These are phyloP conservation scores for Eristalinus aeneus DNA, from an alignment of 2,888 invertebrate species.

Conservation along the genomic window DNA sequence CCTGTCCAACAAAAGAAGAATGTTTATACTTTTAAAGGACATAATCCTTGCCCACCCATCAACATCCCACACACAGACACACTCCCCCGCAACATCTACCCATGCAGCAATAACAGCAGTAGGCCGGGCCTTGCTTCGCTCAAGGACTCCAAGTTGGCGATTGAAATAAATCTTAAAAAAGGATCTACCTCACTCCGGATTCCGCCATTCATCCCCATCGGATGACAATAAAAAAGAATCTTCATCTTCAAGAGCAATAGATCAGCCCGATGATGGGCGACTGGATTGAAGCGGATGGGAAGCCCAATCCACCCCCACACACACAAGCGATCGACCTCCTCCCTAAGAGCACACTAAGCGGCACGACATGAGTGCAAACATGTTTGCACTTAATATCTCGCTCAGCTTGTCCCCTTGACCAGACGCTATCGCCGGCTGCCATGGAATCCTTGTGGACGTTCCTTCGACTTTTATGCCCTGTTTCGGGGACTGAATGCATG, in stretches of 20 bases:
- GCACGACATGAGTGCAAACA: conserved; percentile 62
- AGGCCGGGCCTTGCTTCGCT: background rate
- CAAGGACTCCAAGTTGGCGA: conserved; percentile 3
- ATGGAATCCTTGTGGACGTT: conserved; percentile 6
- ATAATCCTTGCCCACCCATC: conserved; percentile 45
- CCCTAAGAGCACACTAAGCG: conserved; percentile 34
- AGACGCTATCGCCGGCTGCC: background rate
- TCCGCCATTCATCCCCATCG: conserved; percentile 38
- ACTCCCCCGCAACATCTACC: background rate
- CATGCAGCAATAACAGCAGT: background rate
- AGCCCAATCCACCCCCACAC: background rate
- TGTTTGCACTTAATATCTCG: conserved; percentile 59
- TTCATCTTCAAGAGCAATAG: conserved; percentile 54
- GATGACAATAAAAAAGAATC: conserved; percentile 12
- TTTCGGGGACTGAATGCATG: conserved; percentile 40
- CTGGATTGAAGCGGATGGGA: background rate
- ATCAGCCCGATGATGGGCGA: conserved; percentile 38
- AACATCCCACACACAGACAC: background rate
- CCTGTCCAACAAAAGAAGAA: conserved; percentile 42
- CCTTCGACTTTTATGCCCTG: conserved; percentile 38
- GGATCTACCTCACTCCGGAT: background rate
- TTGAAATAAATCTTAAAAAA: conserved; percentile 58
- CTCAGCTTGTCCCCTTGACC: conserved; percentile 16
- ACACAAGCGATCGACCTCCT: background rate
- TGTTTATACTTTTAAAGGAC: conserved; percentile 60